Evolutionary conservation across 2,113 vertebrate genomes (phyloP).

Genomic region (Lamprologus sp.): DNA sequence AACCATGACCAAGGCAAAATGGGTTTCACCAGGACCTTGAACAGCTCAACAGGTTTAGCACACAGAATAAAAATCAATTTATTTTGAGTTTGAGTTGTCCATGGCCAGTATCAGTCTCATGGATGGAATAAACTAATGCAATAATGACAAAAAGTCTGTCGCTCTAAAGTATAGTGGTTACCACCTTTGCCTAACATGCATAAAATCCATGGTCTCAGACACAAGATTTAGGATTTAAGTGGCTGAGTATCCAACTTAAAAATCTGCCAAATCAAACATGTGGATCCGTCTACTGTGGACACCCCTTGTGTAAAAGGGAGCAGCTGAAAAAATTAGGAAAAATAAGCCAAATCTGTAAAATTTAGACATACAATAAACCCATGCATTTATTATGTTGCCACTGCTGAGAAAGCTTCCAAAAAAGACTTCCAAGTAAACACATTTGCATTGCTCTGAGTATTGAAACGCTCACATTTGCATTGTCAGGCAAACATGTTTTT

Average conservation of each 20-base stretch:
- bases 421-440: background rate
- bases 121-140: background rate
- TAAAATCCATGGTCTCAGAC: background rate
- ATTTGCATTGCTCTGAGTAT: background rate
- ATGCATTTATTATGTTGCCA: background rate
- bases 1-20: background rate
- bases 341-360: background rate
- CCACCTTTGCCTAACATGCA: background rate
- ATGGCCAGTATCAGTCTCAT: background rate
- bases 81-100: background rate
- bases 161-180: background rate
- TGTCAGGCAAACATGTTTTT: background rate
- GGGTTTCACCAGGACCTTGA: background rate
- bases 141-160: background rate
- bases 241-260: background rate
- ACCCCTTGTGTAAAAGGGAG: background rate
- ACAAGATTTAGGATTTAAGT: background rate
- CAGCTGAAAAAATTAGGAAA: background rate
- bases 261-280: background rate
- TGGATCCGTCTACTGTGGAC: background rate
- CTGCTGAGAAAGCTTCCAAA: background rate
- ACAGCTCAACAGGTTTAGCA: background rate
- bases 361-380: background rate
- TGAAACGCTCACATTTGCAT: background rate
- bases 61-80: background rate